phyloP scores from a whole-genome alignment of 2,113 vertebrate species.

The Diadophis punctatus region DNA sequence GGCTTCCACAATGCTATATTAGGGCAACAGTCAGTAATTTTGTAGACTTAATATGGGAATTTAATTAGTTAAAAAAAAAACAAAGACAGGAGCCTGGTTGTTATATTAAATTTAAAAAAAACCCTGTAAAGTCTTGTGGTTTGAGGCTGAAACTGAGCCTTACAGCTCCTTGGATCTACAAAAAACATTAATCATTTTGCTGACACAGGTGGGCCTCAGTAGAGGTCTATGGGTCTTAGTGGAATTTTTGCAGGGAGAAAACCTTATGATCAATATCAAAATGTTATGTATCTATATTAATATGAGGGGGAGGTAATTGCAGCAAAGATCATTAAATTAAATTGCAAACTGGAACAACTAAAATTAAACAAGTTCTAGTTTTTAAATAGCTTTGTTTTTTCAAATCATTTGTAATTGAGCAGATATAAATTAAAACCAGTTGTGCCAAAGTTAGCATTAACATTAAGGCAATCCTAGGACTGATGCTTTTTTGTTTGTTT shows the following conservation, averaged over 20 bases:
- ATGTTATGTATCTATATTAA: neutral
- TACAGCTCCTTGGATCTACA: neutral
- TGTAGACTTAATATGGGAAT: neutral
- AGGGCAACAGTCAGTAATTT: neutral
- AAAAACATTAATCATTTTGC: neutral
- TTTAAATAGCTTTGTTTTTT: neutral
- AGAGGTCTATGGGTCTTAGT: neutral
- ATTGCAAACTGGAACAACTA: neutral
- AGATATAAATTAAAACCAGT: neutral
- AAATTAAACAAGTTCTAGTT: neutral
- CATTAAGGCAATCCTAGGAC: neutral
- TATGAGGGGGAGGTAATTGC: neutral
- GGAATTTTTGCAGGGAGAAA: neutral
- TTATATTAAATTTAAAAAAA: neutral
- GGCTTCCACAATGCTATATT: neutral
- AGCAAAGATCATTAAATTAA: neutral
- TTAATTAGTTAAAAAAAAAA: neutral
- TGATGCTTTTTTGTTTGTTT: neutral
- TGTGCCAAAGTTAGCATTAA: neutral
- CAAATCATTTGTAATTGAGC: neutral
- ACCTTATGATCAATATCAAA: neutral
- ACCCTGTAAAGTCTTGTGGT: neutral
- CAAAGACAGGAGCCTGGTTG: neutral
- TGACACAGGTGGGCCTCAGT: neutral
- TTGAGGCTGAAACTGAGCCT: neutral